Evolutionary conservation across 2,888 invertebrate species (phyloP), one percentile per base, ranked within the genome.

Genomic region (Eupsilia transversa): DNA sequence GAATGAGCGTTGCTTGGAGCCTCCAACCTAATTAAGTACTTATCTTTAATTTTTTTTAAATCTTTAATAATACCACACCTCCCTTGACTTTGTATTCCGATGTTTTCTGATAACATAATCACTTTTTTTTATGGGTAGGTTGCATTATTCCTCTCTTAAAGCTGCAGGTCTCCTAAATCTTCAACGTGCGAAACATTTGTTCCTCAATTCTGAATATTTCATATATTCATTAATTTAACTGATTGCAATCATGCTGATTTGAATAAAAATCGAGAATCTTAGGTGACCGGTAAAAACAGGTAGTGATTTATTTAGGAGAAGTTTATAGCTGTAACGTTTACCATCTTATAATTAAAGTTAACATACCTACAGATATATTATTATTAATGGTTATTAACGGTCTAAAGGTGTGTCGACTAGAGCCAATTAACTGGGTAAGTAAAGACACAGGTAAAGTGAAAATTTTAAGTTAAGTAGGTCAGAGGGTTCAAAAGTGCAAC

Each of bases 251-350:
- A 63, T 68, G 66, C 35, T 79, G 49, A 79, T 84, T 84, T 84
- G 59, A 79, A 84, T 79, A 82, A 84, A 84, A 81, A 84, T 81
- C 20, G 79, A 84, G 82, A 81, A 84, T 81, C 76, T 61, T 52
- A 64, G 57, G 72, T 74, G 79, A 79, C 81, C 63, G 66, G 70
- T 79, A 60, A 63, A 78, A 79, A 77, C 74, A 67, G 68, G 82
- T 72, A 76, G 59, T 81, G 72, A 83, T 80, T 79, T 77, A 80
- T 83, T 69, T 74, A 60, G 0, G 23, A 59, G 30, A 75, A n/a
- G 20, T 73, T 75, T 66, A 63, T 68, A 57, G 71, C 78, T 74
- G 59, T 76, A 74, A 72, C 49, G 59, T 65, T 81, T 64, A 64
- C 56, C 27, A 57, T 69, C 41, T 49, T 78, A 57, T 59, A 72